Evolutionary conservation across 2,888 invertebrate species (phyloP), one percentile per base, ranked within the genome.

Genomic region (Tetragnatha montana): DNA sequence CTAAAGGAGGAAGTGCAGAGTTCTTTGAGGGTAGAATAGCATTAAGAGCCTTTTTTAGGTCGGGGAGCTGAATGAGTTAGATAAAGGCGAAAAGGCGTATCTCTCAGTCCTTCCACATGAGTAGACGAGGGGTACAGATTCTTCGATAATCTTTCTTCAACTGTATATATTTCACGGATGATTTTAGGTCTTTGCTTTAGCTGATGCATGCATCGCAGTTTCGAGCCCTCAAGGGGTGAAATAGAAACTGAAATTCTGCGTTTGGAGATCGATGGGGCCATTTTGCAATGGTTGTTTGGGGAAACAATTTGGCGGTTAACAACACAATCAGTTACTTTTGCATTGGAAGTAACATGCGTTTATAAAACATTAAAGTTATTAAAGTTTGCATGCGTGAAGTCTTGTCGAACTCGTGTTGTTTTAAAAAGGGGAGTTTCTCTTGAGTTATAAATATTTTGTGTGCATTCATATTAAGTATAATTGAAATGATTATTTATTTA

Each of bases 111-210:
- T 88, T 88, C 83, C 83, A 83, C 88, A 74, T 88, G 83, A 73
- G 74, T 84, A 82, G 79, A 51, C 60, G 12, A 84, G 74, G 74
- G 79, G 79, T 88, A 84, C 88, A 79, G 88, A 88, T 84, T 80
- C 80, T 47, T 84, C 84, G 88, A 88, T 88, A 88, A 88, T 88
- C 86, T 84, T 84, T 88, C 78, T 86, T 84, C 83, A 88, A 80
- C 88, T 88, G 88, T 88, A 88, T 88, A 88, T 88, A 88, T 88
- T 88, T 88, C 84, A 88, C 88, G 88, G 83, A 82, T 83, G 88
- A 88, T 80, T 88, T 88, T 88, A 79, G 76, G 70, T 49, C 88
- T 88, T 84, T 88, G 80, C 88, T 83, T 88, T 83, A 88, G 79
- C 79, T 84, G 83, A 84, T 83, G 88, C 83, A 84, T 88, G 79